These are phyloP conservation scores for Orchesellides sinensis DNA, from an alignment of 2,888 invertebrate species.

Conservation along the genomic window DNA sequence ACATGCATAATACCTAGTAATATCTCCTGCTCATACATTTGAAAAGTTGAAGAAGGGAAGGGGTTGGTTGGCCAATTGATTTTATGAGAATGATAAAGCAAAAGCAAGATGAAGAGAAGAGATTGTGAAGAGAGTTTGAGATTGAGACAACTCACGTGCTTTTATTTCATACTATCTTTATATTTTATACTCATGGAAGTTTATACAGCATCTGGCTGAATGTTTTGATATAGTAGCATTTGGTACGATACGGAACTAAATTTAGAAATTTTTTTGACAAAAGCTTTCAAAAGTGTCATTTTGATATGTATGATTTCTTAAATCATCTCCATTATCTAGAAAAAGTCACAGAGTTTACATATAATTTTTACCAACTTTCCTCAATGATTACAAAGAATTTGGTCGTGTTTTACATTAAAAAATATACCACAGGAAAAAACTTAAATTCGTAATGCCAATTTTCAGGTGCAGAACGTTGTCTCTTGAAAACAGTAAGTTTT, in stretches of 20 bases:
- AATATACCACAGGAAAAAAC: too few species aligned
- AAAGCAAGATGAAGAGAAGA: constrained; percentile 1
- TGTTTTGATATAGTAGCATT: too few species aligned
- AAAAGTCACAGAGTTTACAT: not conserved
- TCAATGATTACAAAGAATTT: not conserved
- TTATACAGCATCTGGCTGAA: too few species aligned
- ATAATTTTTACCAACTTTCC: not conserved
- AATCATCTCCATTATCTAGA: not conserved
- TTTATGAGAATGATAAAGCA: constrained; percentile 57
- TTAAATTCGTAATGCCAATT: too few species aligned
- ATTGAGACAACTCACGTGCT: too few species aligned
- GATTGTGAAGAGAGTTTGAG: constrained; percentile 13
- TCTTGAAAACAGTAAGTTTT: too few species aligned
- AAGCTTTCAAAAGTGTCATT: not conserved
- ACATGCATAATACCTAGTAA: constrained; percentile 55
- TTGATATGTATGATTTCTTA: not conserved
- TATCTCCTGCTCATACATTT: constrained; percentile 59
- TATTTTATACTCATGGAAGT: too few species aligned
- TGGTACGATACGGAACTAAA: too few species aligned
- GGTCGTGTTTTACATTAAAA: too few species aligned
- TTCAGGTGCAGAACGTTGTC: too few species aligned
- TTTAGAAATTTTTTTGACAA: too few species aligned
- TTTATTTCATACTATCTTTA: too few species aligned
- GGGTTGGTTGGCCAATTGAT: constrained; percentile 65
- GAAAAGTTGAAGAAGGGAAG: constrained; percentile 42